phyloP scores from a whole-genome alignment of 2,888 invertebrate species.

The Epinotia ramella region DNA sequence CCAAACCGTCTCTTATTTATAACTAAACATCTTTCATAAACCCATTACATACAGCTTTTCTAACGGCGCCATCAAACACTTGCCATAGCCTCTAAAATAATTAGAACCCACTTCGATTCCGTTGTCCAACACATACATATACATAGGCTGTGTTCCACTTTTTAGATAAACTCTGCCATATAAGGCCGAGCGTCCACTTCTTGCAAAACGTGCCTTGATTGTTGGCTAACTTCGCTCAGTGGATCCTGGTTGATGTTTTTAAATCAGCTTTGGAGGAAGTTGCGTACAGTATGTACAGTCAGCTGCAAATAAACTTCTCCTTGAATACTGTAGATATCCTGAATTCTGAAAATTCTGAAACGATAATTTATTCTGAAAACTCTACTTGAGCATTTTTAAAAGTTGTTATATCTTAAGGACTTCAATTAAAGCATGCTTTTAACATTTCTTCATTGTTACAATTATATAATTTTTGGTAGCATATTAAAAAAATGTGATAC shows the following conservation, averaged over 20 bases:
- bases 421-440: no score
- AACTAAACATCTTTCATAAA: slow-evolving; percentile 1
- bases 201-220: slow-evolving; percentile 53
- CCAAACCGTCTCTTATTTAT: background rate
- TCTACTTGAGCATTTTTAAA: no score
- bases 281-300: background rate
- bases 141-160: slow-evolving; percentile 52
- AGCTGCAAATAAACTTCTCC: background rate
- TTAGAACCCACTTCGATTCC: slow-evolving; percentile 13
- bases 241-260: slow-evolving; percentile 5
- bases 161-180: slow-evolving; percentile 58
- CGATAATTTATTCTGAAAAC: no score
- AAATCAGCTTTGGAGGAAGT: slow-evolving; percentile 28
- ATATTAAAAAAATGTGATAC: no score
- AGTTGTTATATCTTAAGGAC: no score
- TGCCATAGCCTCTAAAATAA: slow-evolving; percentile 6
- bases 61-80: slow-evolving; percentile 7
- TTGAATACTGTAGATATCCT: no score
- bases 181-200: slow-evolving; percentile 51
- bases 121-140: slow-evolving; percentile 15
- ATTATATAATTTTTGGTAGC: no score
- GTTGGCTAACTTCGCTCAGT: slow-evolving; percentile 39
- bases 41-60: slow-evolving; percentile 4
- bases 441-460: no score
- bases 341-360: no score